These are phyloP conservation scores for Embiotoca jacksoni DNA, from an alignment of 2,113 vertebrate species.

Conservation along the genomic window DNA sequence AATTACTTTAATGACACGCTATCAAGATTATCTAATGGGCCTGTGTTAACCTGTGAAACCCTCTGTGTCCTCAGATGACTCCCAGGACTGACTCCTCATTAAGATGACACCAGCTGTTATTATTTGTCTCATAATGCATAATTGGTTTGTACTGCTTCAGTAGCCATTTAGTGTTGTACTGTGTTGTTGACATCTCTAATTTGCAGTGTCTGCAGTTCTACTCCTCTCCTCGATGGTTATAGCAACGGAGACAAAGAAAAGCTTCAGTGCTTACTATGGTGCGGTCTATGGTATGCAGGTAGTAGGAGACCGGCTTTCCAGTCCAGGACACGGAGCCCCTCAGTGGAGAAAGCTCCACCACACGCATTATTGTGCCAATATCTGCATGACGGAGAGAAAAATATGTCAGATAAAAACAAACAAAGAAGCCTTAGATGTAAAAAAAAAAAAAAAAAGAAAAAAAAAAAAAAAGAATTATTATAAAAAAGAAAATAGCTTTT, in stretches of 20 bases:
- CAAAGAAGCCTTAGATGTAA: neutral
- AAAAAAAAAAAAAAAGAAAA: neutral
- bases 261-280: conserved; percentile 93
- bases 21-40: conserved; percentile 1
- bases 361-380: conserved; percentile 99
- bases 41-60: conserved; percentile 12
- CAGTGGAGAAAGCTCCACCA: conserved; percentile 97
- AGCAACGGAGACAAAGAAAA: neutral
- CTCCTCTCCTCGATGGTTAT: neutral
- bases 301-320: conserved; percentile 99
- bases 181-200: neutral
- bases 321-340: conserved; percentile 99
- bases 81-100: conserved; percentile 39
- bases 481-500: neutral
- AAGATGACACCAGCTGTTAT: conserved; percentile 36
- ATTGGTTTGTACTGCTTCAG: conserved; percentile 1
- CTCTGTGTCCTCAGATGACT: conserved; percentile 16
- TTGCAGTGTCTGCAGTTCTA: neutral
- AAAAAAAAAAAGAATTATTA: too few species aligned
- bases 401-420: neutral
- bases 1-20: conserved; percentile 27
- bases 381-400: conserved; percentile 82
- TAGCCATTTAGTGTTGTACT: conserved; percentile 13
- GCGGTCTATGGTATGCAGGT: conserved; percentile 98
- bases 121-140: conserved; percentile 8